Evolutionary conservation across 92 coral and sea anemone species (phyloP), one percentile per base, ranked within the genome.

Genomic region (Bergia puertoricense): DNA sequence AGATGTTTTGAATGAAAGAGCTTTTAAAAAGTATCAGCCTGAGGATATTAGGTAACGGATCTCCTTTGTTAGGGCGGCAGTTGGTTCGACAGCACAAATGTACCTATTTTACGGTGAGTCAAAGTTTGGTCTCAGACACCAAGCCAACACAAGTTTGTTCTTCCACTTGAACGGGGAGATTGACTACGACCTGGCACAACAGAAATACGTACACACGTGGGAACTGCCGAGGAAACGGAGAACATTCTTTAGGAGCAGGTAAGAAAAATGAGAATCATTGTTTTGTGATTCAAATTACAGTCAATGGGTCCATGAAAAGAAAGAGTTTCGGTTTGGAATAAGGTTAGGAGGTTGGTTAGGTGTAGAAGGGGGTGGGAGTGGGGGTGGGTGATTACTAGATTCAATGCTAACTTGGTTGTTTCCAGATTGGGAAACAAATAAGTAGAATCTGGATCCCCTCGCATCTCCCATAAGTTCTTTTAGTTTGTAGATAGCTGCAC

Each of bases 71-170:
- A 91, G 93, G 54, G 75, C 89, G 51, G 73, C 93, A 22, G 81
- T 86, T 23, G 77, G 86, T 80, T 68, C 79, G 3, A 66, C 75
- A 44, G 81, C 75, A 22, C 80, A 77, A 20, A 77, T 86, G 84
- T 86, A 75, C 18, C 11, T 88, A 79, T 81, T 77, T 15, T 88
- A 82, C 50, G 83, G 90, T 22, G 90, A 81, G 14, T 43, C 86
- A 18, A 89, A 86, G 77, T 59, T 88, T 68, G 93, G 93, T n/a
- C 88, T 82, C 41, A 82, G 42, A 44, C 86, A 82, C 22, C 86
- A 82, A 48, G 86, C 86, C 37, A 82, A 82, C 41, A n/a, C 72
- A 1, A 82, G 77, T 46, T 65, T 82, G 3, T 68, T 82, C 42
- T 45, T 82, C 41, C 86, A 82, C 38, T n/a, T 82, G 9, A 65